These are phyloP conservation scores for Coleophora flavipennella DNA, from an alignment of 2,888 invertebrate genomes.

Conservation along the genomic window DNA sequence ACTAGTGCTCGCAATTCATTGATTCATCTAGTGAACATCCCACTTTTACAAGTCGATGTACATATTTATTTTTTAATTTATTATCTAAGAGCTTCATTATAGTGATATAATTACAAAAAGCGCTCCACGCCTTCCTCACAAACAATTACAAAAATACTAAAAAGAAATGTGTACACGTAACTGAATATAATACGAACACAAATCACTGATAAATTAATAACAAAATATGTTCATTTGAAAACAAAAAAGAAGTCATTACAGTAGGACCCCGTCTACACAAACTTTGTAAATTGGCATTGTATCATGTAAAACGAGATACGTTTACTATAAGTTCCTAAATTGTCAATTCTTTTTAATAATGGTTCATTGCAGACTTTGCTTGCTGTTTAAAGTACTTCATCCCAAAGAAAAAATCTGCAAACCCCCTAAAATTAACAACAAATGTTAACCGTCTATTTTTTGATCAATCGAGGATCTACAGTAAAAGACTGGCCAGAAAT, in stretches of 20 bases:
- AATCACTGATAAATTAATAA: slow-evolving; percentile 58
- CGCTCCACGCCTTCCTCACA: slow-evolving; percentile 37
- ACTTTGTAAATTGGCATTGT: too few relatives aligned
- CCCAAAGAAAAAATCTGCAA: too few relatives aligned
- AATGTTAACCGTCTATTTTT: too few relatives aligned
- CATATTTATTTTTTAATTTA: background rate
- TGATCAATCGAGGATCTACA: too few relatives aligned
- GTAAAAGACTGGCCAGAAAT: too few relatives aligned
- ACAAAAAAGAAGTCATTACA: slow-evolving; percentile 28
- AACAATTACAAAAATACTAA: slow-evolving; percentile 61
- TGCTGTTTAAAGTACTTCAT: too few relatives aligned
- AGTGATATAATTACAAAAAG: slow-evolving; percentile 16
- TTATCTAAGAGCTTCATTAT: background rate
- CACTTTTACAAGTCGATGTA: background rate
- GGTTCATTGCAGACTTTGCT: too few relatives aligned
- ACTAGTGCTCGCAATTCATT: background rate
- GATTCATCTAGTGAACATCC: background rate
- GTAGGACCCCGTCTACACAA: too few relatives aligned
- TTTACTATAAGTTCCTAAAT: too few relatives aligned
- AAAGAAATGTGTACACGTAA: slow-evolving; percentile 49
- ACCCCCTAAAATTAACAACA: too few relatives aligned
- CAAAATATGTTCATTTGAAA: slow-evolving; percentile 64
- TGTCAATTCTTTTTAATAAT: too few relatives aligned
- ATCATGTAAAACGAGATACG: too few relatives aligned
- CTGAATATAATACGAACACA: slow-evolving; percentile 51